phyloP scores from a whole-genome alignment of 1,140 invertebrate genomes.

The Drosophila pachea region DNA sequence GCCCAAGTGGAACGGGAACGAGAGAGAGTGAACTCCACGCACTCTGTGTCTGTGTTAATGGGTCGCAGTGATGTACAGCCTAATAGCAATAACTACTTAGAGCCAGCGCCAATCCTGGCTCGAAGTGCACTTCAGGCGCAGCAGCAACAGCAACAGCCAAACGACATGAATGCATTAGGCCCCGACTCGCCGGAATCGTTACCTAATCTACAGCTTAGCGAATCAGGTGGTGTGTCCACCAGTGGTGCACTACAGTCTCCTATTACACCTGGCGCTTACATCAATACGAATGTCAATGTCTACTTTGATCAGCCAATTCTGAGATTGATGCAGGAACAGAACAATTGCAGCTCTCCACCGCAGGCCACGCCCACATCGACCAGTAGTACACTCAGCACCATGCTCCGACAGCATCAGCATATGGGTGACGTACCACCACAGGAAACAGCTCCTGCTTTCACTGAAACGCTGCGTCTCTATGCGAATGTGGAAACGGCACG shows the following conservation, averaged over 20 bases:
- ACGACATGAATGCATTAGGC: background rate
- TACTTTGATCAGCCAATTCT: constrained; percentile 67
- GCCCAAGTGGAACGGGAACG: constrained; percentile 53
- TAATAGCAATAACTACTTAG: constrained; percentile 70
- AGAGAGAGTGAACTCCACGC: constrained; percentile 51
- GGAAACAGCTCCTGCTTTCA: constrained; percentile 74
- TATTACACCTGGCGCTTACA: constrained; percentile 40
- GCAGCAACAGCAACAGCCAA: background rate
- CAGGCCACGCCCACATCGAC: constrained; percentile 21
- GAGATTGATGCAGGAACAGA: constrained; percentile 37
- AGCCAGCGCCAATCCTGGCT: constrained; percentile 55
- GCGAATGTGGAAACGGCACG: constrained; percentile 62
- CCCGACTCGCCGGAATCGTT: constrained; percentile 80
- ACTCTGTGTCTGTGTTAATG: constrained; percentile 52
- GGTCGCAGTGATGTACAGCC: constrained; percentile 55
- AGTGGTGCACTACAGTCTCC: constrained; percentile 41
- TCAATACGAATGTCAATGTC: constrained; percentile 54
- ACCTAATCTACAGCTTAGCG: constrained; percentile 73
- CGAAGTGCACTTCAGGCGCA: constrained; percentile 36
- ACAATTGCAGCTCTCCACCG: constrained; percentile 38
- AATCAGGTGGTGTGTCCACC: background rate
- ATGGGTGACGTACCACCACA: constrained; percentile 78
- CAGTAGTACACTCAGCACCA: constrained; percentile 74
- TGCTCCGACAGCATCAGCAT: constrained; percentile 56
- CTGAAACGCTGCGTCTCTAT: constrained; percentile 61